phyloP scores from a whole-genome alignment of 2,888 invertebrate genomes.

The Saturnia pavonia region DNA sequence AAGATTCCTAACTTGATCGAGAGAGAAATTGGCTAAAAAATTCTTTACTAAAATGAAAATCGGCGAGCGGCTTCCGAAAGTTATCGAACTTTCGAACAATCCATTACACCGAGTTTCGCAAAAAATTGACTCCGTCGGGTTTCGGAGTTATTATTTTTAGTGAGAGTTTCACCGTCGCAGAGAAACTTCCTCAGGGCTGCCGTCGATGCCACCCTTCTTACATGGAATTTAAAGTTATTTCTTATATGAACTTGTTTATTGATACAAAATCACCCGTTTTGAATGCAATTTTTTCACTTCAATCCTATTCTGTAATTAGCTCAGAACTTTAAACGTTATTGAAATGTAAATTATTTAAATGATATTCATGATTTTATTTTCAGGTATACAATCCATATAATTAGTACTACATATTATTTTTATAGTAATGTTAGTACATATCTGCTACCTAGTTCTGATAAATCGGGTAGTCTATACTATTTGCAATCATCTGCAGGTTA shows the following conservation, averaged over 20 bases:
- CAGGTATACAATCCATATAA: no score
- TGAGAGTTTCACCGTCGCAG: constrained; percentile 68
- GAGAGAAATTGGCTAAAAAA: constrained; percentile 81
- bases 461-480: no score
- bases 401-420: no score
- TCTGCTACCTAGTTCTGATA: no score
- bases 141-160: constrained; percentile 79
- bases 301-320: neutral
- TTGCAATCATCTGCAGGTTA: no score
- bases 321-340: neutral
- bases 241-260: constrained; percentile 3
- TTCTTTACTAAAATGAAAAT: constrained; percentile 76
- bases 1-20: constrained; percentile 72
- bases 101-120: constrained; percentile 80
- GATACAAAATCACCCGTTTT: neutral
- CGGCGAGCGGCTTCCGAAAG: constrained; percentile 80
- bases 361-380: no score
- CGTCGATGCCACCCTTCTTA: constrained; percentile 30
- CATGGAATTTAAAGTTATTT: neutral
- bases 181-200: constrained; percentile 42
- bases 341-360: no score
- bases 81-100: constrained; percentile 80
- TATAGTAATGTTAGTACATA: no score
- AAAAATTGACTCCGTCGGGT: constrained; percentile 69
- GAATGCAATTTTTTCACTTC: neutral